phyloP scores from a whole-genome alignment of 2,113 vertebrate species.

The Elanoides forficatus region DNA sequence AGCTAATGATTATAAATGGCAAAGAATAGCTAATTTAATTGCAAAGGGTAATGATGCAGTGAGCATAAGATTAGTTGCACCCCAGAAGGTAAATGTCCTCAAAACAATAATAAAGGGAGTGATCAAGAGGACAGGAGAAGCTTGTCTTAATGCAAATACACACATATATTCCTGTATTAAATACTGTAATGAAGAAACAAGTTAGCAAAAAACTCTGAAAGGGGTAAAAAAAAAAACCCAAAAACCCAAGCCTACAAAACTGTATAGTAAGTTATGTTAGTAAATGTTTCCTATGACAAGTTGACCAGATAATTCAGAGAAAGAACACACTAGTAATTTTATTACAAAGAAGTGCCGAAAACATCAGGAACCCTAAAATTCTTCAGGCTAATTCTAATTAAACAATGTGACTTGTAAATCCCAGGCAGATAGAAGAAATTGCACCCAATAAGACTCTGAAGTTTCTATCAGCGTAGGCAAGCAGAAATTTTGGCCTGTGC shows the following conservation, averaged over 20 bases:
- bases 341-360: neutral
- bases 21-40: conserved; percentile 65
- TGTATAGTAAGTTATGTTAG: neutral
- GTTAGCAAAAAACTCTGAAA: neutral
- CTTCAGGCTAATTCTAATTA: neutral
- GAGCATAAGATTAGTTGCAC: conserved; percentile 59
- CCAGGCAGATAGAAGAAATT: neutral
- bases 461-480: neutral
- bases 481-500: neutral
- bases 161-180: neutral
- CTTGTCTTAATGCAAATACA: neutral
- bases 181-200: neutral
- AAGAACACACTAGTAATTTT: neutral
- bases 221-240: neutral
- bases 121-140: neutral
- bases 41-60: conserved; percentile 68
- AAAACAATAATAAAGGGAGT: conserved; percentile 28
- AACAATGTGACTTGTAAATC: neutral
- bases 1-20: conserved; percentile 68
- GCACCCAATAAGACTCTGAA: neutral
- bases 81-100: conserved; percentile 57
- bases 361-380: neutral
- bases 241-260: neutral
- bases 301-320: neutral
- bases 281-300: neutral